Evolutionary conservation across 1,140 invertebrate species (phyloP), one percentile per base, ranked within the genome.

Genomic region (Tribolium castaneum): DNA sequence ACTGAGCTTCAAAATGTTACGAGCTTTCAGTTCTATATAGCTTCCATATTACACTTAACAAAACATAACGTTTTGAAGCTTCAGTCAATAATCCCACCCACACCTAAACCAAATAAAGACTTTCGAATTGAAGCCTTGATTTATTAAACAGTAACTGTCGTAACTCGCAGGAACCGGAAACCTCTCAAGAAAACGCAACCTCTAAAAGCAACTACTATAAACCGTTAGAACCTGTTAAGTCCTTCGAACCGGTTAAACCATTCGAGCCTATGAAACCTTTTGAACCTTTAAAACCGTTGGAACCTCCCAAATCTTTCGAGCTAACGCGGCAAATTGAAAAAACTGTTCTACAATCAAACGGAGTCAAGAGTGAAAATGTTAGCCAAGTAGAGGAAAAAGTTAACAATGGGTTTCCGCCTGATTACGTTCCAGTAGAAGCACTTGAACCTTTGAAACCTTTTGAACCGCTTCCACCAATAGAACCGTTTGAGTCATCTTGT

Each of bases 1-100:
- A 80, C 81, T 81, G 82, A 83, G 85, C 85, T 86, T 86, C 85
- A 86, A 85, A 84, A 84, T 84, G 82, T 84, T 84, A 83, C 81
- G 79, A 78, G 78, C 72, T 79, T 76, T 75, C 49, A 86, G 85
- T 86, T 86, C 85, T 86, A 86, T 86, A 86, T 86, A 86, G 82
- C 85, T 86, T 84, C 78, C 50, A 75, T 79, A 70, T 76, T 54
- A 66, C 66, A 75, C 72, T 25, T 7, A 62, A 75, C 66, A 56
- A 73, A 74, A 79, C 80, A 78, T 84, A 83, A 84, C 82, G 82
- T 84, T 85, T 86, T 86, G 85, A 86, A 86, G 85, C 85, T 86
- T 81, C 83, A 81, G 85, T 82, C 82, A 75, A 59, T 59, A 30
- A 30, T 30, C 25, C 62, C 52, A 59, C 34, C 14, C 10, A 66